Evolutionary conservation across 1,140 invertebrate species (phyloP), one percentile per base, ranked within the genome.

Genomic region (Elysia chlorotica): DNA sequence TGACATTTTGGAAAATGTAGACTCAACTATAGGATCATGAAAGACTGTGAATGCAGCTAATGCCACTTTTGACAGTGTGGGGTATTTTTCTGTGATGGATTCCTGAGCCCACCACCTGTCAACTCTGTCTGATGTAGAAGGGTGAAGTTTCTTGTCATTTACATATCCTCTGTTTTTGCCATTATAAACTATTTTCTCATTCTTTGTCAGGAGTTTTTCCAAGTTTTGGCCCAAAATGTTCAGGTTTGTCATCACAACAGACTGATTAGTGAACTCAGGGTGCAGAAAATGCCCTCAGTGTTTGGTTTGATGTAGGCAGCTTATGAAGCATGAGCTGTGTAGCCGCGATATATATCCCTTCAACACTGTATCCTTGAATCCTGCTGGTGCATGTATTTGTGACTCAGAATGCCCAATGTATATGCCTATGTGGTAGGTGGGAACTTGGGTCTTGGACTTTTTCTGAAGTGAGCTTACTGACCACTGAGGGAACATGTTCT

Each of bases 11-110:
- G 54, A 74, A 57, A 78, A 78, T 31, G 74, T 38, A 57, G 33
- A 69, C 38, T 78, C 76, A 33, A 78, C 77, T 28, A 38, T 36
- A 38, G 74, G 75, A 4, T 73, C 77, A 76, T 78, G 77, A 37
- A 78, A 78, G n/a, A 74, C 66, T 1, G 66, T 66, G 1, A 76
- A 65, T 4, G 28, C 59, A 2, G 74, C 72, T 2, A 17, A 14
- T 14, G 59, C 77, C 31, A 75, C 65, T 68, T 59, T 74, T 28
- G 28, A 48, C 41, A 76, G 70, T 19, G 35, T 28, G 1, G 77
- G 74, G 35, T 70, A 73, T 33, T 67, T 68, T 23, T 31, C 31
- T n/a, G 28, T 31, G 65, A 73, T 38, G 2, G 4, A 1, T 2
- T 73, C 63, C 30, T 72, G 70, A 25, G 67, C 4, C 68, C 73